Evolutionary conservation across 1,140 invertebrate genomes (phyloP).

Genomic region (Andrena cerasifolii): DNA sequence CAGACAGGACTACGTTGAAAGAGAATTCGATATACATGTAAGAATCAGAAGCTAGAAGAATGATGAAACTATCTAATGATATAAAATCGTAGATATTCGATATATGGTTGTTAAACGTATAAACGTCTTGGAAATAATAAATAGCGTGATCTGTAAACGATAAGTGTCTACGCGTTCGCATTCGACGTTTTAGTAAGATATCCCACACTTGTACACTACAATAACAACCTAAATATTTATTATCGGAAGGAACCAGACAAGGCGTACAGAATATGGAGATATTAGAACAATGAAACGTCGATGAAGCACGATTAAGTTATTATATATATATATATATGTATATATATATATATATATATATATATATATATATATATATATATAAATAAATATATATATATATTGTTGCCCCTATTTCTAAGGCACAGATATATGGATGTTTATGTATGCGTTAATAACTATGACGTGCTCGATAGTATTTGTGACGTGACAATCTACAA

Average conservation of each 20-base stretch:
- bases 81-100: constrained; percentile 16
- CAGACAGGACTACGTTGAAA: constrained; percentile 8
- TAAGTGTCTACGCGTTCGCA: constrained; percentile 9
- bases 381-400: too few species aligned
- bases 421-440: constrained; percentile 59
- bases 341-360: too few species aligned
- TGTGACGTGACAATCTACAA: constrained; percentile 34
- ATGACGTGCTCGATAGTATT: constrained; percentile 51
- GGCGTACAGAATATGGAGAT: background rate
- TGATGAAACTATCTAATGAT: constrained; percentile 32
- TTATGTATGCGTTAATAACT: constrained; percentile 42
- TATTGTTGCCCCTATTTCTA: constrained; percentile 53
- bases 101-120: constrained; percentile 6
- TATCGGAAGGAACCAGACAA: background rate
- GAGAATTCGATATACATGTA: constrained; percentile 6
- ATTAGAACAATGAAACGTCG: constrained; percentile 4
- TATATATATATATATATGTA: too few species aligned
- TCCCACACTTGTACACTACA: background rate
- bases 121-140: constrained; percentile 7
- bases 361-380: too few species aligned
- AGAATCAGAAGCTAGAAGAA: constrained; percentile 54
- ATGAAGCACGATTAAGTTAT: constrained; percentile 32
- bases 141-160: background rate
- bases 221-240: constrained; percentile 17
- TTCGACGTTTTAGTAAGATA: background rate